Conservation (phyloP, 1,140 invertebrate genomes). For the Periplaneta americana region DNA sequence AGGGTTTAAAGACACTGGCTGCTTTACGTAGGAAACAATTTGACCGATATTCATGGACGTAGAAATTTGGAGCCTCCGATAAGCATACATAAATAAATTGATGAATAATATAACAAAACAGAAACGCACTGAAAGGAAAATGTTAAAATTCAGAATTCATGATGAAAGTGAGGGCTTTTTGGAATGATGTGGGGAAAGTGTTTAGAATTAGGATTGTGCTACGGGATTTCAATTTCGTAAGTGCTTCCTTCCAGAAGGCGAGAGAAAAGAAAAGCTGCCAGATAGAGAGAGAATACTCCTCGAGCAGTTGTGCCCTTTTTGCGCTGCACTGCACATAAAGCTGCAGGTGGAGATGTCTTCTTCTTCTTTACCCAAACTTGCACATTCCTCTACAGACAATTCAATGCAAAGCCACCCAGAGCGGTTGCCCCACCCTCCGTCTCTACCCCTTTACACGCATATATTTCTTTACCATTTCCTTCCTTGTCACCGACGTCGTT, state of each 20-base stretch:
- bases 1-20: too few species aligned
- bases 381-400: not conserved
- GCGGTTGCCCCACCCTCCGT: not conserved
- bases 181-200: too few species aligned
- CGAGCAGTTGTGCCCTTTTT: not conserved
- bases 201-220: not conserved
- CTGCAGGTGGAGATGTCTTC: not conserved
- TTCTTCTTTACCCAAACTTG: not conserved
- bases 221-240: not conserved
- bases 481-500: too few species aligned
- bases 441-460: too few species aligned
- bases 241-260: not conserved
- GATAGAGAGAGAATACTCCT: not conserved
- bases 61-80: too few species aligned
- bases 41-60: too few species aligned
- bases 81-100: too few species aligned
- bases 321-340: not conserved
- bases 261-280: not conserved
- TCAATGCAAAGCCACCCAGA: not conserved
- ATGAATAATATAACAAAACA: too few species aligned
- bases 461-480: too few species aligned
- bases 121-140: not conserved
- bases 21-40: too few species aligned
- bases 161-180: not conserved
- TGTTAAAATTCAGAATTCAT: not conserved